These are phyloP conservation scores for Drosophila monieri DNA, from an alignment of 2,888 invertebrate genomes.

Conservation along the genomic window DNA sequence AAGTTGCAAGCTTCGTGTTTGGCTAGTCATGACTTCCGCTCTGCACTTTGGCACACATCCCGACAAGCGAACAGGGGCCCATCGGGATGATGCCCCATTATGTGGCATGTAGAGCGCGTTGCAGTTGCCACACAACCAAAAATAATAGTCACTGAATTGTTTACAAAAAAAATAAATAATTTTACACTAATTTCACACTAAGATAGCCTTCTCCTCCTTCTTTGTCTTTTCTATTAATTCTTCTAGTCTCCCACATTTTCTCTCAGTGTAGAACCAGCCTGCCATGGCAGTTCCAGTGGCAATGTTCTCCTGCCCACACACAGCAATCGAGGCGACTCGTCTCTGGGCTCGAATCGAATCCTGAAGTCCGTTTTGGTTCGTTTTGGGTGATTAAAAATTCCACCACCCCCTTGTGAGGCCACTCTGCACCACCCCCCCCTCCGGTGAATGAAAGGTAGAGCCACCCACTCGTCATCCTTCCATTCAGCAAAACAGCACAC, in stretches of 20 bases:
- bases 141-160: background rate
- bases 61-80: slow-evolving; percentile 38
- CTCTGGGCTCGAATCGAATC: slow-evolving; percentile 34
- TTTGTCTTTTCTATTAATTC: no score
- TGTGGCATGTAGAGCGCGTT: slow-evolving; percentile 64
- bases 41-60: slow-evolving; percentile 68
- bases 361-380: slow-evolving; percentile 21
- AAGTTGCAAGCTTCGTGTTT: slow-evolving; percentile 62
- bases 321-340: slow-evolving; percentile 32
- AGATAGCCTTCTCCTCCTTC: no score
- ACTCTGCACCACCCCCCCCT: background rate
- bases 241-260: background rate
- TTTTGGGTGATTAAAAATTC: slow-evolving; percentile 28
- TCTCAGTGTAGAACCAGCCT: background rate
- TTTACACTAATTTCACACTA: no score
- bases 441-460: background rate
- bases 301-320: slow-evolving; percentile 76
- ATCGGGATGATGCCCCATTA: slow-evolving; percentile 63
- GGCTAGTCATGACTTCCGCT: slow-evolving; percentile 80
- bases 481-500: background rate
- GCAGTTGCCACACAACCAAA: slow-evolving; percentile 23
- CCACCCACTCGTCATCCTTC: slow-evolving; percentile 7
- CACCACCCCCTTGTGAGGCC: slow-evolving; percentile 10
- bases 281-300: slow-evolving; percentile 35
- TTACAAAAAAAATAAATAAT: no score